Evolutionary conservation across 2,888 invertebrate genomes (phyloP).

Genomic region (Cantharis rustica): DNA sequence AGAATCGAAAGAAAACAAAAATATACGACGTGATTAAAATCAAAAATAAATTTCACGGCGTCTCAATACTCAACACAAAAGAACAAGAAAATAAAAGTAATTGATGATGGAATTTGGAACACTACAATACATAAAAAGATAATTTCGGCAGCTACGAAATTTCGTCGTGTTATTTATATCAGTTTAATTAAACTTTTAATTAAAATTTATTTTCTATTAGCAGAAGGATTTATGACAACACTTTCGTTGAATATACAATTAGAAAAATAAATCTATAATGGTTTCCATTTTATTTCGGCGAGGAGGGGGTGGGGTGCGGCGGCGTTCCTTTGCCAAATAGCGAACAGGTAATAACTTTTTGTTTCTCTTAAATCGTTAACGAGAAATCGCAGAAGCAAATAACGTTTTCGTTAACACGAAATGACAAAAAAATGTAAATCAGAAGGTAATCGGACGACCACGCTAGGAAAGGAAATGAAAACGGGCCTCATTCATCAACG

Average conservation of each 20-base stretch:
- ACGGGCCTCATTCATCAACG: slow-evolving; percentile 15
- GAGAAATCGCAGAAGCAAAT: not conserved
- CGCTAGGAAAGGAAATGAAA: slow-evolving; percentile 19
- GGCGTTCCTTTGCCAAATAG: not conserved
- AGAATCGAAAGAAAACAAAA: slow-evolving; percentile 19
- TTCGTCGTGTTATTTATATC: slow-evolving; percentile 7
- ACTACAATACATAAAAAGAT: slow-evolving; percentile 11
- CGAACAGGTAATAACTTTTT: not conserved
- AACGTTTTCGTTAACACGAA: not conserved
- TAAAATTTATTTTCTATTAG: not conserved
- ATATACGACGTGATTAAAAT: slow-evolving; percentile 20
- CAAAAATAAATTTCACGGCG: slow-evolving; percentile 4
- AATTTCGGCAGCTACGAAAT: slow-evolving; percentile 2
- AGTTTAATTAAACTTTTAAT: slow-evolving; percentile 8
- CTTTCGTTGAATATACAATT: not conserved
- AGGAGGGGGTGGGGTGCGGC: not conserved
- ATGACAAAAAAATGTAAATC: slow-evolving; percentile 16
- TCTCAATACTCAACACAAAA: slow-evolving; percentile 1
- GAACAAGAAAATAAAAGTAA: slow-evolving; percentile 13
- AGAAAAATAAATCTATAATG: not conserved
- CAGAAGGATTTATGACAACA: not conserved
- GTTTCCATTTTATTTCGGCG: not conserved
- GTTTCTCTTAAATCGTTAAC: not conserved
- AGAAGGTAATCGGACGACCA: slow-evolving; percentile 13
- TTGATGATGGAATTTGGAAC: slow-evolving; percentile 6